These are phyloP conservation scores for Dinocampus coccinellae DNA, from an alignment of 2,888 invertebrate genomes.

Conservation along the genomic window DNA sequence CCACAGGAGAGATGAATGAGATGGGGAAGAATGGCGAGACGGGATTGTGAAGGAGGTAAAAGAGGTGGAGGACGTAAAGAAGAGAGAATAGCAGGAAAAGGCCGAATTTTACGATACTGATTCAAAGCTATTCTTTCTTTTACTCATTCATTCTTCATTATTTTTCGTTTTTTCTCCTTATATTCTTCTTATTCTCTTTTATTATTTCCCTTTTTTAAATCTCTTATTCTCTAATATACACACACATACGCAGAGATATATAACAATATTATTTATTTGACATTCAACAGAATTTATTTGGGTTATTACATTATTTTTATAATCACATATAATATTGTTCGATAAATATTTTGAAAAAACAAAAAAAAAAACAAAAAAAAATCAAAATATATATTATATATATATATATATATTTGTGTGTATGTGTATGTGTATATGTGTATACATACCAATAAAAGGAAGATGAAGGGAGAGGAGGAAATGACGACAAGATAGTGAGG, in stretches of 20 bases:
- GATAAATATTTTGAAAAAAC: constrained; percentile 2
- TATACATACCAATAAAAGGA: constrained; percentile 11
- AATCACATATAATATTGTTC: neutral
- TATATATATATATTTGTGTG: too few relatives aligned
- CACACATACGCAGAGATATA: too few relatives aligned
- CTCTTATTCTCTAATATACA: too few relatives aligned
- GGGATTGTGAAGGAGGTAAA: too few relatives aligned
- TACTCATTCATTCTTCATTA: constrained; percentile 10
- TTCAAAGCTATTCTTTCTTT: constrained; percentile 22
- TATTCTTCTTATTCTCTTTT: constrained; percentile 2
- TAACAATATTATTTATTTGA: neutral
- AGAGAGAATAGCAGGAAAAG: constrained; percentile 23
- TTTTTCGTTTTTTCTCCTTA: neutral
- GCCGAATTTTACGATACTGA: constrained; percentile 34
- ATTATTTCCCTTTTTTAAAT: constrained; percentile 3
- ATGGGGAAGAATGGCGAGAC: too few relatives aligned
- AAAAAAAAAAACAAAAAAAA: too few relatives aligned
- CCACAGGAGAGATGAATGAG: constrained; percentile 20
- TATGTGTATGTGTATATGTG: neutral
- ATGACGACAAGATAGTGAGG: too few relatives aligned
- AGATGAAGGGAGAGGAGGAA: too few relatives aligned
- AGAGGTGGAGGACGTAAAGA: too few relatives aligned
- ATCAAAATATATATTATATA: too few relatives aligned
- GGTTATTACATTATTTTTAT: neutral
- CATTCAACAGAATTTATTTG: neutral